A percentile compares a stretch with the other conserved stretches of the same genome.
phyloP scores from a whole-genome alignment of 2,113 vertebrate genomes.

The Odocoileus virginianus region DNA sequence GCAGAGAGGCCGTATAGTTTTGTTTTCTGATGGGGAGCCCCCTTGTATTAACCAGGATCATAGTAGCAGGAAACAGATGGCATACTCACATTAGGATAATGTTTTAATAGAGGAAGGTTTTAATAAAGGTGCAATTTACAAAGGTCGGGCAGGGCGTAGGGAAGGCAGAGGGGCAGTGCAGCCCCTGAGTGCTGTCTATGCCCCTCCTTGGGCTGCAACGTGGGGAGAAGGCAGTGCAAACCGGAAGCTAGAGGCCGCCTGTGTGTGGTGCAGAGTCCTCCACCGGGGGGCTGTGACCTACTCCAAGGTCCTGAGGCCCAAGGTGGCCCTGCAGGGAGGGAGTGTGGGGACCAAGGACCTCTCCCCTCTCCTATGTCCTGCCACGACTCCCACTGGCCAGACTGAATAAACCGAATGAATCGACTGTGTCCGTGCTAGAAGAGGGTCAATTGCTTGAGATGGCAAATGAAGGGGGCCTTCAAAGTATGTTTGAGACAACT shows the following conservation, averaged over 20 bases:
- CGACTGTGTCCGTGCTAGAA: not conserved
- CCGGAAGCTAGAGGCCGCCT: not conserved
- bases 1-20: not conserved
- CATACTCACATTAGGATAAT: not conserved
- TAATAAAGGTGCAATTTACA: not conserved
- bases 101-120: not conserved
- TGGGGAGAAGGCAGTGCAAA: not conserved
- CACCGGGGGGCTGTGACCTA: not conserved
- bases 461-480: not conserved
- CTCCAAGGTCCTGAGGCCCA: not conserved
- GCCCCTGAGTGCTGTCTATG: not conserved
- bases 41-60: not conserved
- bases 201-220: not conserved
- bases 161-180: not conserved
- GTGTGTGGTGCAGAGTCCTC: not conserved
- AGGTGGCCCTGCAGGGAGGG: not conserved
- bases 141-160: not conserved
- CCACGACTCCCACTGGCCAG: not conserved
- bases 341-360: not conserved
- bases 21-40: conserved; percentile 28
- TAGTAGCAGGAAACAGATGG: conserved; percentile 36
- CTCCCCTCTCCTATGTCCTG: not conserved
- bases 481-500: not conserved
- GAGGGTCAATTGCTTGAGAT: not conserved
- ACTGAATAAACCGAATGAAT: not conserved